phyloP scores from a whole-genome alignment of 2,888 invertebrate genomes.

The Cephus pulcher region DNA sequence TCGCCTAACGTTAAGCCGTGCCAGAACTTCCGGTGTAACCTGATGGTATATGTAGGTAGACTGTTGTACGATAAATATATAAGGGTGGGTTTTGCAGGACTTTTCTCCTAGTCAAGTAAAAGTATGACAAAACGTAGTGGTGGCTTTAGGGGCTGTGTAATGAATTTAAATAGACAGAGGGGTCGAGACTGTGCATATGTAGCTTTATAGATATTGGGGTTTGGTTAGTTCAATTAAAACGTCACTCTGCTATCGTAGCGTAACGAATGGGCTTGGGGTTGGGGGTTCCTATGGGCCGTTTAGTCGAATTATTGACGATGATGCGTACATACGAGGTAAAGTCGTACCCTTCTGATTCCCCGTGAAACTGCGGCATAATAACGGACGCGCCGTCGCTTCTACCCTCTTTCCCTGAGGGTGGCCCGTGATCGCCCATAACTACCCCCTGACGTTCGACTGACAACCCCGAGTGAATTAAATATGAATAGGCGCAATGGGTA shows the following conservation, averaged over 20 bases:
- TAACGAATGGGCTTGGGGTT: slow-evolving; percentile 36
- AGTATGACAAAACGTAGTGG: no score
- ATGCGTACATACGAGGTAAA: slow-evolving; percentile 25
- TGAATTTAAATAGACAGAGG: slow-evolving; percentile 3
- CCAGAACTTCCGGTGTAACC: no score
- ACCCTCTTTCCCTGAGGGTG: slow-evolving; percentile 5
- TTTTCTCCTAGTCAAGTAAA: no score
- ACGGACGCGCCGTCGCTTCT: slow-evolving; percentile 29
- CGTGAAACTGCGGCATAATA: slow-evolving; percentile 38
- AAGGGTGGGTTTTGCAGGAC: no score
- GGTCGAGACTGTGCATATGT: neutral
- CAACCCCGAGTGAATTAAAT: slow-evolving; percentile 43
- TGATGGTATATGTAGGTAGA: no score
- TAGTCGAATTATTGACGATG: slow-evolving; percentile 52
- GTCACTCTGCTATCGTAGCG: slow-evolving; percentile 32
- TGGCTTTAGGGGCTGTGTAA: no score
- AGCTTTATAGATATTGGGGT: slow-evolving; percentile 8
- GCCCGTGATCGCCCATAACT: slow-evolving; percentile 5
- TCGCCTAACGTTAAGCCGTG: no score
- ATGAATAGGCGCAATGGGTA: slow-evolving; percentile 40
- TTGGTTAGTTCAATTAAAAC: slow-evolving; percentile 34
- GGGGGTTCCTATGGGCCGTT: slow-evolving; percentile 30
- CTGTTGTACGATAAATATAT: no score
- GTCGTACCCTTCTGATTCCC: slow-evolving; percentile 16
- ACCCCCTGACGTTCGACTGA: slow-evolving; percentile 37